Base-by-base conservation (phyloP, 1,140 invertebrate genomes). In the Drosophila insularis region DNA sequence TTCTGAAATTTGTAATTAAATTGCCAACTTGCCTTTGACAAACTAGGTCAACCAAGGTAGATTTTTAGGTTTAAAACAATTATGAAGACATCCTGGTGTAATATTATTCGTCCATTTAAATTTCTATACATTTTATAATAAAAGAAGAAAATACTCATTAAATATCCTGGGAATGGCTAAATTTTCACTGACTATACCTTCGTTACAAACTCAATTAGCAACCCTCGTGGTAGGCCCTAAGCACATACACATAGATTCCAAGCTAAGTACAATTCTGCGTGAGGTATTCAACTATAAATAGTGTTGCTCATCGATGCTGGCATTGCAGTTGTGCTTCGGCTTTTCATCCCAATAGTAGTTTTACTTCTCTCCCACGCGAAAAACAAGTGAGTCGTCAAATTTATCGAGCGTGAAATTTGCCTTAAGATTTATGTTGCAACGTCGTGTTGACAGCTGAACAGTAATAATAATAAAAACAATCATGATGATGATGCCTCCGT, bases 371-470 rank as follows among this genome's bases (percentile, higher is more conserved):
- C 43, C 19, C 60, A 40, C 53, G 50, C 27, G 32, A 63, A 79
- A 14, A 43, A 14, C 40, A 50, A 87, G 79, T 82, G 69, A 80
- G 43, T 73, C 80, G 46, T 74, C 76, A 79, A 71, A 63, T 89
- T 89, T 89, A 89, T 89, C 85, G 84, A 89, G 85, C 84, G 84
- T 89, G 84, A 80, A 89, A 89, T 89, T 87, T 79, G 74, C 55
- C 58, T 46, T 66, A 63, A 84, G 80, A 89, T 89, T 89, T 89
- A 89, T 89, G 84, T 50, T 50, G 43, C 43, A 50, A 84, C 74
- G 46, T 69, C 65, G 61, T 76, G 77, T 64, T 63, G 74, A 74
- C 69, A 82, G 76, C 23, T 71, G 87, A 87, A 89, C 19, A 50
- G 21, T 21, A 19, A 21, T 10, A 8, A 8, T 43, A 5, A 10